Evolutionary conservation across 2,888 invertebrate genomes (phyloP).

Genomic region (Drosophila siamana): DNA sequence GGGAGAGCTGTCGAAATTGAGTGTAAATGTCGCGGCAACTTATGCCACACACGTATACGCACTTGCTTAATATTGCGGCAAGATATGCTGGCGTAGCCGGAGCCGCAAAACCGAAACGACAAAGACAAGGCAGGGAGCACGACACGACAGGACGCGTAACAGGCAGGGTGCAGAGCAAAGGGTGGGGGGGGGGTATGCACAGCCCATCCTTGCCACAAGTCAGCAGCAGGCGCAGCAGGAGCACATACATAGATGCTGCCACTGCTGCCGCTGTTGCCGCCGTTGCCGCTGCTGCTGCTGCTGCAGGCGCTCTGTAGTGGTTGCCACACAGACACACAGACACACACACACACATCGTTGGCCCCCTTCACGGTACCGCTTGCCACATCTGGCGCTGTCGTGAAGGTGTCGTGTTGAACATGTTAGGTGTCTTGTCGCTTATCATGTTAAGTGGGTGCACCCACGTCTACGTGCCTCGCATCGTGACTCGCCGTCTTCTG

Average conservation of each 20-base stretch:
- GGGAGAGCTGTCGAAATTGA: slow-evolving; percentile 49
- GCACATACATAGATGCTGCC: slow-evolving; percentile 4
- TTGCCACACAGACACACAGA: not conserved
- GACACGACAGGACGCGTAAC: slow-evolving; percentile 23
- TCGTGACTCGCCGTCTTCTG: slow-evolving; percentile 31
- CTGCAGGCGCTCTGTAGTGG: slow-evolving; percentile 51
- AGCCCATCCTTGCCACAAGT: slow-evolving; percentile 63
- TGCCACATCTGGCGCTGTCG: slow-evolving; percentile 66
- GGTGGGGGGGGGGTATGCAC: not conserved
- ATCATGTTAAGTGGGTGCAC: slow-evolving; percentile 79
- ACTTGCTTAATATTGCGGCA: slow-evolving; percentile 75
- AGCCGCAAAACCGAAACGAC: slow-evolving; percentile 40
- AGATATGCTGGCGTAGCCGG: slow-evolving; percentile 44
- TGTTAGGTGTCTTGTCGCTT: slow-evolving; percentile 81
- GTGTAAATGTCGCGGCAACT: slow-evolving; percentile 76
- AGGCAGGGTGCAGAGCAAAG: slow-evolving; percentile 2
- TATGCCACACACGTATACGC: slow-evolving; percentile 77
- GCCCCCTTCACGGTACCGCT: slow-evolving; percentile 13
- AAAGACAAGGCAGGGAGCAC: slow-evolving; percentile 27
- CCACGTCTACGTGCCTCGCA: slow-evolving; percentile 74
- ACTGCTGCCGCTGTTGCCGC: not conserved
- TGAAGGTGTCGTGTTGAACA: slow-evolving; percentile 80
- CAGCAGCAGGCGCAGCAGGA: slow-evolving; percentile 51
- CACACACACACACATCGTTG: not conserved
- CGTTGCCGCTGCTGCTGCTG: slow-evolving; percentile 10